phyloP scores from a whole-genome alignment of 2,888 invertebrate species.

The Phrixothrix hirtus region DNA sequence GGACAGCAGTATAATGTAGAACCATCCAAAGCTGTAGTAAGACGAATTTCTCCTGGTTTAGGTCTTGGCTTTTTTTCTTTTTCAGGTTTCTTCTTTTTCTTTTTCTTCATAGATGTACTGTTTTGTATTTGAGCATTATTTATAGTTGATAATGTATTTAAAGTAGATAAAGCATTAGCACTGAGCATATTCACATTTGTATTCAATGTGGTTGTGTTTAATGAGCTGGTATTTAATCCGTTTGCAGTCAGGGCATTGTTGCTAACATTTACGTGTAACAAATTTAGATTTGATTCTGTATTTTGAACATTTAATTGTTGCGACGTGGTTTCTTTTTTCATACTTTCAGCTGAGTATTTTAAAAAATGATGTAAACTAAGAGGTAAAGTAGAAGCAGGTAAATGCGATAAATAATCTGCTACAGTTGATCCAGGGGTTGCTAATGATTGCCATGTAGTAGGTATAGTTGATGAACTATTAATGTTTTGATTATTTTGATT shows the following conservation, averaged over 20 bases:
- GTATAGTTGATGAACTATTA: constrained; percentile 57
- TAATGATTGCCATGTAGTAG: constrained; percentile 72
- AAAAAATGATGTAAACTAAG: constrained; percentile 81
- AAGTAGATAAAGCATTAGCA: constrained; percentile 59
- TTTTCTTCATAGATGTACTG: constrained; percentile 66
- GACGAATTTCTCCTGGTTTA: constrained; percentile 80
- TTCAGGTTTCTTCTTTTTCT: constrained; percentile 76
- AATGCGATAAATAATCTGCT: constrained; percentile 81
- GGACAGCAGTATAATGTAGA: constrained; percentile 86
- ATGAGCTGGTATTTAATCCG: constrained; percentile 49
- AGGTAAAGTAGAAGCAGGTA: constrained; percentile 74
- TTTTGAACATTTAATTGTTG: constrained; percentile 45
- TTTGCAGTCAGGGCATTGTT: constrained; percentile 43
- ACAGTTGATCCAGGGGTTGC: constrained; percentile 72
- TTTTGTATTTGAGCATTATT: constrained; percentile 50
- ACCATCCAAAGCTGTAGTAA: constrained; percentile 79
- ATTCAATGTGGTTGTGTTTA: constrained; percentile 28
- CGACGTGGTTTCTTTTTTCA: constrained; percentile 71
- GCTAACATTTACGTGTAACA: constrained; percentile 44
- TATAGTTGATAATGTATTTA: constrained; percentile 57
- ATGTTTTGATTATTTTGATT: constrained; percentile 55
- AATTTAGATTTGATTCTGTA: constrained; percentile 46
- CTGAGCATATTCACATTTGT: constrained; percentile 47
- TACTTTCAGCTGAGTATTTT: constrained; percentile 78
- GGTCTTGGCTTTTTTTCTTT: constrained; percentile 83